Percentiles rank a stretch among this genome's conserved stretches.
These are phyloP conservation scores for Desmodus rotundus DNA, from an alignment of 2,113 vertebrate genomes.

Conservation along the genomic window DNA sequence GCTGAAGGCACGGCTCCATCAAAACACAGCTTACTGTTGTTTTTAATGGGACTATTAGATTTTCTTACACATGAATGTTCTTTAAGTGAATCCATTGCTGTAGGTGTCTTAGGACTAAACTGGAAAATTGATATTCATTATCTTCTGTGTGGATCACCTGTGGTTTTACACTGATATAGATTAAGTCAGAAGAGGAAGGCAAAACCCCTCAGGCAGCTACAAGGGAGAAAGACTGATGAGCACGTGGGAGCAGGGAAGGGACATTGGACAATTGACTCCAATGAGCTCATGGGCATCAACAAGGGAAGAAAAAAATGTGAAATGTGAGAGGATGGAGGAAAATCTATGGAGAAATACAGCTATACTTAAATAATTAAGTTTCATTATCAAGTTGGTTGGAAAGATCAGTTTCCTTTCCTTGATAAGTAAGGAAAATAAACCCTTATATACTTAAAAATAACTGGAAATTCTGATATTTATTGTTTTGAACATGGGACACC, in stretches of 20 bases:
- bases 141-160: not conserved
- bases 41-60: not conserved
- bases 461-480: not conserved
- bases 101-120: not conserved
- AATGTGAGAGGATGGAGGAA: not conserved
- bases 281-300: not conserved
- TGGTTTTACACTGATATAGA: not conserved
- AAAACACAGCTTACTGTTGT: not conserved
- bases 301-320: not conserved
- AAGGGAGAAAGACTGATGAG: not conserved
- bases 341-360: not conserved
- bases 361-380: not conserved
- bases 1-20: not conserved
- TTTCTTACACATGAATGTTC: slow-evolving; percentile 1
- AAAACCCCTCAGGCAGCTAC: not conserved
- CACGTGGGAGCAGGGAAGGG: not conserved
- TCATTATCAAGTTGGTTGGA: not conserved
- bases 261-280: not conserved
- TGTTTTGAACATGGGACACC: not conserved
- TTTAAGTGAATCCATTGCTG: not conserved
- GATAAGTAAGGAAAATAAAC: not conserved
- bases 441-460: not conserved
- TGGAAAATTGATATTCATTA: slow-evolving; percentile 43
- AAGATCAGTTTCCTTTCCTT: not conserved
- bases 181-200: not conserved